Base-by-base conservation (phyloP, 2,888 invertebrate species). In the Habroteleia sp. region DNA sequence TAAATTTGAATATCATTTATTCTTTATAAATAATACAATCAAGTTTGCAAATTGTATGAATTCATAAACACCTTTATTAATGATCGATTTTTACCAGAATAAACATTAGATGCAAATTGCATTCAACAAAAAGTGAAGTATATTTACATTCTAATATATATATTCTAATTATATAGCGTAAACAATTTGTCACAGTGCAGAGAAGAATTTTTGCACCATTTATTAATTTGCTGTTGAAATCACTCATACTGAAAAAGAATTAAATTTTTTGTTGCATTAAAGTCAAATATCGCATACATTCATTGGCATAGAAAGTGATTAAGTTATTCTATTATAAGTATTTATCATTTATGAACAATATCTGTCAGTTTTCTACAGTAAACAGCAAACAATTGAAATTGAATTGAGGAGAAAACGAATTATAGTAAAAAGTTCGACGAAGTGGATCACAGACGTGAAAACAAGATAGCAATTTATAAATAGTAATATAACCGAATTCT, bases 361-460 rank as follows among this genome's bases (percentile, higher is more conserved):
- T 54, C 54, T 4, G 54, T 27, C 23, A 50, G 23, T 54, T 54
- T 41, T 17, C 39, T 54, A 11, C 33, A 29, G 13, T 5, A 20
- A 10, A n/a, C n/a, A 8, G 11, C 7, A 2, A 42, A 42, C 56
- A 56, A 33, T 20, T 20, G 10, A 42, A 42, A 42, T 33, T 31
- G 39, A 56, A 41, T 41, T n/a, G 8, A 4, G 14, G 39, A 27
- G 48, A 62, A 46, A 48, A 35, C 10, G 35, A 27, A 8, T 1
- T 29, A 1, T 1, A 4, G 3, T 3, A 42, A 25, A 46, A 35
- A 60, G 11, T 46, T 14, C 20, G 13, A 13, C 7, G 46, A 46
- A 44, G 35, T 48, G 39, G 54, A 46, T 14, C 46, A 23, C 8
- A 31, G 39, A 29, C 25, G 56, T 48, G 66, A 68, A 66, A 68